Conservation (phyloP, 1,140 invertebrate species). For the Patella vulgata region DNA sequence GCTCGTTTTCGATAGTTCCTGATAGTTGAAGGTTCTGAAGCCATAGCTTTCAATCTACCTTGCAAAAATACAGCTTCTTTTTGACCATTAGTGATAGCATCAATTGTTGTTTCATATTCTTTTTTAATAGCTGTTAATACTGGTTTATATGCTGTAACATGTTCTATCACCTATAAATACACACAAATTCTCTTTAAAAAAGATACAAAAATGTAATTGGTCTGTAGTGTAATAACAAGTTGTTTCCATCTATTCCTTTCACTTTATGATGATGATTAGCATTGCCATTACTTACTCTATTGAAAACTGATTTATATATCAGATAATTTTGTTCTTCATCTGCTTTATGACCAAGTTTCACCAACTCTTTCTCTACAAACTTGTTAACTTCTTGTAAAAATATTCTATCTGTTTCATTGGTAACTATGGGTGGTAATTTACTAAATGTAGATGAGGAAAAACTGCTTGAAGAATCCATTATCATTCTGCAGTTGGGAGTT, state of each 20-base stretch:
- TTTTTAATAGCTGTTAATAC: constrained; percentile 61
- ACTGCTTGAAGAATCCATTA: constrained; percentile 23
- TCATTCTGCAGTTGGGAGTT: too few species aligned
- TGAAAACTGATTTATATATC: constrained; percentile 61
- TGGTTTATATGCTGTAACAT: constrained; percentile 62
- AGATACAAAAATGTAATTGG: background rate
- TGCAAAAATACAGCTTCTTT: constrained; percentile 56
- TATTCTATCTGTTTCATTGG: constrained; percentile 52
- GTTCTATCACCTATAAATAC: constrained; percentile 58
- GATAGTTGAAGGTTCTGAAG: constrained; percentile 61
- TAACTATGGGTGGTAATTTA: constrained; percentile 60
- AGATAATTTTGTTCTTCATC: constrained; percentile 62
- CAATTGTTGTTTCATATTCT: constrained; percentile 66
- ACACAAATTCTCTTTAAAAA: background rate
- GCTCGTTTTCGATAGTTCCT: constrained; percentile 59
- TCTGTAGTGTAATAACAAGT: background rate
- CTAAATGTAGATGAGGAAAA: constrained; percentile 32
- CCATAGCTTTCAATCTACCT: constrained; percentile 63
- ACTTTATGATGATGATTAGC: background rate
- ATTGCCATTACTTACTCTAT: constrained; percentile 61
- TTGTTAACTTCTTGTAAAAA: constrained; percentile 55
- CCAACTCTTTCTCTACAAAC: constrained; percentile 57
- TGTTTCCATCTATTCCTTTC: background rate
- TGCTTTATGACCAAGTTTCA: constrained; percentile 37
- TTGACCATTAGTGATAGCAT: constrained; percentile 56